Percentiles rank a stretch among this genome's conserved stretches.
These are phyloP conservation scores for Thunnus maccoyii DNA, from an alignment of 2,113 vertebrate species.

Conservation along the genomic window DNA sequence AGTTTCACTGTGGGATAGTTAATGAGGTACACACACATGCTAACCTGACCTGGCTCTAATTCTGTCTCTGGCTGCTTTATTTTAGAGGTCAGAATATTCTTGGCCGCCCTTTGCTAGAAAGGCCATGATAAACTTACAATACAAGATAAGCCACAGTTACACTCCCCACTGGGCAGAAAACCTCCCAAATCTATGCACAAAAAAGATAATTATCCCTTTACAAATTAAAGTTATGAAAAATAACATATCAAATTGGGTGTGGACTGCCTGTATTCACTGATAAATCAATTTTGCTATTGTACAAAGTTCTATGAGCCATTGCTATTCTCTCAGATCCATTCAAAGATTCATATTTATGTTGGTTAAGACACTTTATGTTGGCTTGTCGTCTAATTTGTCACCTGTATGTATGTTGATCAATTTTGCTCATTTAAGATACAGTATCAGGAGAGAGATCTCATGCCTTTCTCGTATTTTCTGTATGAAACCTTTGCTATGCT, in stretches of 20 bases:
- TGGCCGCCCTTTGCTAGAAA: conserved; percentile 26
- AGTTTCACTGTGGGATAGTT: conserved; percentile 41
- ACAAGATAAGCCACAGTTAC: neutral
- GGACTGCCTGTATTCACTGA: neutral
- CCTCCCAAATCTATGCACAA: neutral
- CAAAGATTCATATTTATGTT: neutral
- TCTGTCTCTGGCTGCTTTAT: conserved; percentile 30
- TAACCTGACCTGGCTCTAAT: conserved; percentile 46
- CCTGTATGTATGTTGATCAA: no score
- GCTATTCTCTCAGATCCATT: neutral
- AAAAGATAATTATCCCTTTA: neutral
- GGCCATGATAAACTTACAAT: conserved; percentile 2
- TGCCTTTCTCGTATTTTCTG: no score
- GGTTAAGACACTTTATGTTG: no score
- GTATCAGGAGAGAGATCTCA: no score
- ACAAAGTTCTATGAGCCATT: no score
- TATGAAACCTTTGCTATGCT: no score
- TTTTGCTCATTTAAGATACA: no score
- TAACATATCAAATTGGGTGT: neutral
- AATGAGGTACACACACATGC: conserved; percentile 41
- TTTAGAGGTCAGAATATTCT: conserved; percentile 37
- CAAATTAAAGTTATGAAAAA: neutral
- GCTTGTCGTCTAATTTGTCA: no score
- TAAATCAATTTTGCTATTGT: neutral
- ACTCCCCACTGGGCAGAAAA: neutral